These are phyloP conservation scores for Falco punctatus DNA, from an alignment of 2,113 vertebrate species.

Conservation along the genomic window DNA sequence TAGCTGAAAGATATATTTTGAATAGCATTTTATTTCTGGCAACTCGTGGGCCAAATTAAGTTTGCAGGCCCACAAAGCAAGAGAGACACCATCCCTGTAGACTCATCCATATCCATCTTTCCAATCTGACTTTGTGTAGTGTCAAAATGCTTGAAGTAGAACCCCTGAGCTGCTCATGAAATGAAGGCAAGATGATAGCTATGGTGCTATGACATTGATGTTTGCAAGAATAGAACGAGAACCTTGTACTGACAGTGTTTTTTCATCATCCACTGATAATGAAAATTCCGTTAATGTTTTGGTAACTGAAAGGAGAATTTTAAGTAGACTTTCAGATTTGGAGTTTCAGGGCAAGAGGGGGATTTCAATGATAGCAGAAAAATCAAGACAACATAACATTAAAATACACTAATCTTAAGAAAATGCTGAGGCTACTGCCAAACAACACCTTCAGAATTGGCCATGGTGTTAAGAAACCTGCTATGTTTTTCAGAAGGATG, in stretches of 20 bases:
- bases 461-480: background rate
- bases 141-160: background rate
- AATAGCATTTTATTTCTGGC: background rate
- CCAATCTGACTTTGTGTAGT: background rate
- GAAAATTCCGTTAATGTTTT: background rate
- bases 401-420: background rate
- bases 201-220: background rate
- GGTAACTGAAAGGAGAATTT: constrained; percentile 20
- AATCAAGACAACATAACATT: background rate
- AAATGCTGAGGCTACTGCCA: background rate
- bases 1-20: background rate
- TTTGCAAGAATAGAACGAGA: background rate
- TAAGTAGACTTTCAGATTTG: background rate
- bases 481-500: background rate
- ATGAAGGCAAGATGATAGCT: background rate
- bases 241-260: background rate
- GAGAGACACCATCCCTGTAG: background rate
- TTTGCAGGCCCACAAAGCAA: background rate
- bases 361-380: background rate
- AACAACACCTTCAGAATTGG: background rate
- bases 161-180: background rate
- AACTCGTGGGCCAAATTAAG: background rate
- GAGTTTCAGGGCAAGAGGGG: background rate
- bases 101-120: background rate
- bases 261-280: background rate